phyloP scores from a whole-genome alignment of 2,888 invertebrate genomes.

The Ashinkailepas kermadecensis region DNA sequence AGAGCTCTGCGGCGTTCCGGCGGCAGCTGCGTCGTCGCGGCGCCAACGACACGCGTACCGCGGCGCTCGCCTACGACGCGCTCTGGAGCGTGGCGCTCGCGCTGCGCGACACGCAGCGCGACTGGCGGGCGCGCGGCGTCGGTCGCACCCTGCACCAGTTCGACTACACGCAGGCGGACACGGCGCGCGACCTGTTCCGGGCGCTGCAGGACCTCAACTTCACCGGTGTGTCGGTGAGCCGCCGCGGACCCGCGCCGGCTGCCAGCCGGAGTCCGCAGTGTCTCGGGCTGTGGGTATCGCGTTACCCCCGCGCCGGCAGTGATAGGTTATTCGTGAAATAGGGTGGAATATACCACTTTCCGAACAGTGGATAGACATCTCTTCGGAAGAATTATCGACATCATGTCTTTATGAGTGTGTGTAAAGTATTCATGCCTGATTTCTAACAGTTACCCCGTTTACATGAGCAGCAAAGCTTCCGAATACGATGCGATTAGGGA shows the following conservation, averaged over 20 bases:
- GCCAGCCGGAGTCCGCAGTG: neutral
- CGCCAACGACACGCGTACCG: neutral
- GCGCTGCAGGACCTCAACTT: conserved; percentile 67
- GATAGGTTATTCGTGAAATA: too few species aligned
- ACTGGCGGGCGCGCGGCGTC: conserved; percentile 42
- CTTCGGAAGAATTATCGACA: too few species aligned
- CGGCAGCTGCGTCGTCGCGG: neutral
- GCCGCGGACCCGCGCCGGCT: conserved; percentile 36
- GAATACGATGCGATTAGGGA: too few species aligned
- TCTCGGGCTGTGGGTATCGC: too few species aligned
- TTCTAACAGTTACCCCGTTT: too few species aligned
- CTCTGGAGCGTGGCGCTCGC: conserved; percentile 76
- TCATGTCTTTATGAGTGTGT: too few species aligned
- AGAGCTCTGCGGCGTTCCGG: conserved; percentile 5
- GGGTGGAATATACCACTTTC: too few species aligned
- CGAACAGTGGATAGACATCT: too few species aligned
- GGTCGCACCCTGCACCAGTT: conserved; percentile 53
- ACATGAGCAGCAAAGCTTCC: too few species aligned
- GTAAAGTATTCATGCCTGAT: too few species aligned
- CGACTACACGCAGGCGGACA: conserved; percentile 63
- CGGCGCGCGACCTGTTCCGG: conserved; percentile 61
- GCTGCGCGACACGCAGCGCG: conserved; percentile 55
- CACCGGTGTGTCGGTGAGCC: conserved; percentile 75
- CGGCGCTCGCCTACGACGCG: conserved; percentile 4
- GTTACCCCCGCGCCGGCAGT: too few species aligned